A percentile compares a stretch with the other conserved stretches of the same genome.
Conservation (phyloP, 2,797 vertebrate species). For the Spizella passerina region DNA sequence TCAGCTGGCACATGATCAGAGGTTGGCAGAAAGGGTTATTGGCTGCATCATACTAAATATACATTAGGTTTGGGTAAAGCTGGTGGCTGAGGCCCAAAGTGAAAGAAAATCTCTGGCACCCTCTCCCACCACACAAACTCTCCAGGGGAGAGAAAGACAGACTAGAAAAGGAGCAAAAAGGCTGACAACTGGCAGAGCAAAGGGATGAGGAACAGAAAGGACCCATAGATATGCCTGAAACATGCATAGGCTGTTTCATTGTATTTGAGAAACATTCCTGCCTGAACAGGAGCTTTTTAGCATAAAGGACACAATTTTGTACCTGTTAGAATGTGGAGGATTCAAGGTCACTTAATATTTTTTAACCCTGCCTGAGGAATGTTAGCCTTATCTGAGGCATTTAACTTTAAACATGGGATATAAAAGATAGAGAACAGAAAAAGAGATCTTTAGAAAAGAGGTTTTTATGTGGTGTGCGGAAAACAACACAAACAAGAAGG, state of each 20-base stretch:
- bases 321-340: neutral
- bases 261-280: neutral
- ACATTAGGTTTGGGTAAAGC: neutral
- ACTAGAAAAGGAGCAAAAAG: neutral
- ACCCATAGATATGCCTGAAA: neutral
- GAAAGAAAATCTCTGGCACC: slow-evolving; percentile 37
- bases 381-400: neutral
- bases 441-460: neutral
- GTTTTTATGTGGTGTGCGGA: neutral
- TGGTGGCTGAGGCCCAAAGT: neutral
- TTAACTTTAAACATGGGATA: neutral
- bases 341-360: neutral
- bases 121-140: neutral
- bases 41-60: neutral
- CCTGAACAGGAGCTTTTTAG: neutral
- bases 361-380: neutral
- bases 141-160: neutral
- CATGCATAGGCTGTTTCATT: neutral
- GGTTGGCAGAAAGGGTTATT: neutral
- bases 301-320: neutral
- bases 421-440: neutral
- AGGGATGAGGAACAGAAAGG: neutral
- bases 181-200: neutral
- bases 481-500: neutral
- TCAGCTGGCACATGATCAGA: neutral